These are phyloP conservation scores for Bombycilla garrulus DNA, from an alignment of 2,113 vertebrate species.

Conservation along the genomic window DNA sequence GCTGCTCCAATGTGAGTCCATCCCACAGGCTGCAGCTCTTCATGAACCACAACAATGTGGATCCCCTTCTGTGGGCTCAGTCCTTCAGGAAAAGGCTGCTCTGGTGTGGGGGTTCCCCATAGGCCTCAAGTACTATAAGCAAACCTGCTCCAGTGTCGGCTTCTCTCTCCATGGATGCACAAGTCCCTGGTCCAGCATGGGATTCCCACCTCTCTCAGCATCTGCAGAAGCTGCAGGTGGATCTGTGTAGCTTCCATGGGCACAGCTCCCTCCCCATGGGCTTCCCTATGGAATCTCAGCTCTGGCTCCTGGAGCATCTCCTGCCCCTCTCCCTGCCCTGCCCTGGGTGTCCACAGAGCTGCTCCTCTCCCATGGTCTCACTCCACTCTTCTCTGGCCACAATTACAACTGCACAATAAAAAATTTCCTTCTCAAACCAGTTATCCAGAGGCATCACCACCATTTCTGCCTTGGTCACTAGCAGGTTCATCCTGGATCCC, in stretches of 20 bases:
- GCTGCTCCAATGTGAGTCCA: background rate
- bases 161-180: background rate
- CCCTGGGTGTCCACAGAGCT: background rate
- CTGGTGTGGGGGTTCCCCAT: too few relatives aligned
- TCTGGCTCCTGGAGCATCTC: rapidly evolving
- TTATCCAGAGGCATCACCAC: background rate
- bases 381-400: too few relatives aligned
- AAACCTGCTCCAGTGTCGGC: background rate
- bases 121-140: background rate
- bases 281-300: background rate
- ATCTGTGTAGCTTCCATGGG: background rate
- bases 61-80: background rate
- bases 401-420: too few relatives aligned
- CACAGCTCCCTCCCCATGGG: background rate
- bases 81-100: background rate
- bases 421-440: background rate
- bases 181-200: background rate
- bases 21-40: background rate
- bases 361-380: background rate
- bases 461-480: background rate
- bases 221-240: background rate
- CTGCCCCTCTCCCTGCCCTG: background rate
- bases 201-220: background rate
- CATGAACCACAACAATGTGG: rapidly evolving
- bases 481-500: background rate